These are phyloP conservation scores for Eospalax fontanierii DNA, from an alignment of 2,797 vertebrate species.

Conservation along the genomic window DNA sequence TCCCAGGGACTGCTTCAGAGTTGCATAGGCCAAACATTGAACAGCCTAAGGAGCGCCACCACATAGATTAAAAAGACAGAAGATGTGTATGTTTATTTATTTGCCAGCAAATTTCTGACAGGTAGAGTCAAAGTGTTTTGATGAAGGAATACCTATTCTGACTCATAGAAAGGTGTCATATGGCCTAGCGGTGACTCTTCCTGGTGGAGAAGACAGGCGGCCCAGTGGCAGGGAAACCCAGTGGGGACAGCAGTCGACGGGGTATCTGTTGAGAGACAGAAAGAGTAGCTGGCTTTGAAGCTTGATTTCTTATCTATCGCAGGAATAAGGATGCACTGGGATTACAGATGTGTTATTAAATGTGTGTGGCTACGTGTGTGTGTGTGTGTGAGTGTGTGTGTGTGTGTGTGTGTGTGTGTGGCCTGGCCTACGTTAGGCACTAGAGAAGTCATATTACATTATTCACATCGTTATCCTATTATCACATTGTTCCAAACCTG, in stretches of 20 bases:
- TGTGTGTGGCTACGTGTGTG: too few relatives aligned
- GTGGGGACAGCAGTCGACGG: background rate
- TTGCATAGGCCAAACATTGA: background rate
- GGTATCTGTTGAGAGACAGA: background rate
- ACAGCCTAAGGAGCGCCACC: background rate
- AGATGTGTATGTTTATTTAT: background rate
- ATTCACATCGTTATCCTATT: background rate
- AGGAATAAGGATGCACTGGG: background rate
- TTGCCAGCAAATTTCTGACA: background rate
- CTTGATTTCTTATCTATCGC: background rate
- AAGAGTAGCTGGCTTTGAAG: background rate
- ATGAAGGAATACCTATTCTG: conserved; percentile 49
- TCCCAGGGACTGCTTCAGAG: background rate
- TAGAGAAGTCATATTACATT: background rate
- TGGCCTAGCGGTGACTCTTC: background rate
- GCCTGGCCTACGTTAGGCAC: background rate
- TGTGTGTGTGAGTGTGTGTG: too few relatives aligned
- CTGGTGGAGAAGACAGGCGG: conserved; percentile 58
- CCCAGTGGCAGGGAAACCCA: background rate
- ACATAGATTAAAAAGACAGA: background rate
- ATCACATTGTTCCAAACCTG: background rate
- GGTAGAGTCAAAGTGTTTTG: background rate
- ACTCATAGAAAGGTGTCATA: conserved; percentile 26
- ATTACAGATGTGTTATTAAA: background rate
- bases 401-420: too few relatives aligned